These are phyloP conservation scores for Eurytoma californica DNA, from an alignment of 2,888 invertebrate genomes.

Conservation along the genomic window DNA sequence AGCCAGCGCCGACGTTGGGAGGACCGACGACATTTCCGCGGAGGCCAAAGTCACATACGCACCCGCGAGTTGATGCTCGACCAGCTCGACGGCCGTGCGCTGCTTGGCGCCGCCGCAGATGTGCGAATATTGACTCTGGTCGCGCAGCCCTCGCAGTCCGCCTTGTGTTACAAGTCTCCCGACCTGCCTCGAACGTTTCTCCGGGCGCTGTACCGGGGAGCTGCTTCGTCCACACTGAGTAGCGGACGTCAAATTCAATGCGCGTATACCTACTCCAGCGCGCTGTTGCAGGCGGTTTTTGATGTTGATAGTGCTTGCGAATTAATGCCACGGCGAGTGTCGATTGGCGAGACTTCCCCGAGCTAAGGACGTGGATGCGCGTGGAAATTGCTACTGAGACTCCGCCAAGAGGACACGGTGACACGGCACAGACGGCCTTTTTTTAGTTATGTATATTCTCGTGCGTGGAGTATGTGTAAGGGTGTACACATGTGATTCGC, in stretches of 20 bases:
- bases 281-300: too few relatives aligned
- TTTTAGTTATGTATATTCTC: constrained; percentile 26
- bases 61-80: constrained; percentile 2
- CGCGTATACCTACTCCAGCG: too few relatives aligned
- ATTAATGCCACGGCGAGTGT: not conserved
- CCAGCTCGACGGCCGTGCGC: not conserved
- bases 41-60: constrained; percentile 64
- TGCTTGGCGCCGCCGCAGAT: not conserved
- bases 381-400: not conserved
- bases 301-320: not conserved
- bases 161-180: not conserved
- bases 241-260: too few relatives aligned
- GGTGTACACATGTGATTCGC: not conserved
- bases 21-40: constrained; percentile 63
- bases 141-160: not conserved
- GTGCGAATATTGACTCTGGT: constrained; percentile 17
- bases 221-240: too few relatives aligned
- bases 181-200: too few relatives aligned
- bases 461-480: too few relatives aligned
- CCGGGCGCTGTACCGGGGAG: too few relatives aligned
- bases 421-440: constrained; percentile 10
- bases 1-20: constrained; percentile 26
- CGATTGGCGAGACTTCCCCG: not conserved
- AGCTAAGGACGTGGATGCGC: not conserved
- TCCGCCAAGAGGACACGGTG: not conserved